Conservation (phyloP, 1,140 invertebrate genomes). For the Anthonomus grandis region DNA sequence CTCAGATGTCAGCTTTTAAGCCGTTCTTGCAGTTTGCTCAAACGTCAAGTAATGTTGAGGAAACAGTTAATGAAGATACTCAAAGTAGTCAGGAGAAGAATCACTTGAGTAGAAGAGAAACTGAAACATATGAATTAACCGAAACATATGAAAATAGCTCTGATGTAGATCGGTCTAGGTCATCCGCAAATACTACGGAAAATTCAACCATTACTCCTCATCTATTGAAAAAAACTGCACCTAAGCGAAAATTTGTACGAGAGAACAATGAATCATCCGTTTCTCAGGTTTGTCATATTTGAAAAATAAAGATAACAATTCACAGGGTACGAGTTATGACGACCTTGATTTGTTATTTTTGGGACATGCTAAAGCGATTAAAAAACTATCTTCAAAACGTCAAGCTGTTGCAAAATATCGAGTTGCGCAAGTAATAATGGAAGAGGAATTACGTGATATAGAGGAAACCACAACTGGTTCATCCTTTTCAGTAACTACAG, state of each 20-base stretch:
- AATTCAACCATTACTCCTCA: too few relatives aligned
- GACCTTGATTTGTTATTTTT: neutral
- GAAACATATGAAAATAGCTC: too few relatives aligned
- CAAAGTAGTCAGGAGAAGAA: too few relatives aligned
- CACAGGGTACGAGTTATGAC: neutral
- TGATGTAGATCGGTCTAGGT: neutral
- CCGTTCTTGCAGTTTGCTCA: neutral
- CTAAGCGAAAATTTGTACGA: too few relatives aligned
- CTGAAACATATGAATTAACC: neutral
- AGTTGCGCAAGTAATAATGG: slow-evolving; percentile 1
- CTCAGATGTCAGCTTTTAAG: neutral
- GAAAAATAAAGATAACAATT: neutral
- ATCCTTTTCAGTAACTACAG: too few relatives aligned
- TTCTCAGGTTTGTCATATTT: neutral
- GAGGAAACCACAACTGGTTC: too few relatives aligned
- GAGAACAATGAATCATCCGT: neutral
- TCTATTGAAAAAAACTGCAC: too few relatives aligned
- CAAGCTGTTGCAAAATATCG: neutral
- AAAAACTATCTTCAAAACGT: too few relatives aligned
- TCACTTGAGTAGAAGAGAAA: too few relatives aligned
- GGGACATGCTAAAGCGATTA: neutral
- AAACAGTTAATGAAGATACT: neutral
- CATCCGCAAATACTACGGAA: too few relatives aligned
- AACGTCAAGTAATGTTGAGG: too few relatives aligned
- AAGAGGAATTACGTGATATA: neutral